Evolutionary conservation across 2,797 vertebrate genomes (phyloP).

Genomic region (Anguilla obscura): DNA sequence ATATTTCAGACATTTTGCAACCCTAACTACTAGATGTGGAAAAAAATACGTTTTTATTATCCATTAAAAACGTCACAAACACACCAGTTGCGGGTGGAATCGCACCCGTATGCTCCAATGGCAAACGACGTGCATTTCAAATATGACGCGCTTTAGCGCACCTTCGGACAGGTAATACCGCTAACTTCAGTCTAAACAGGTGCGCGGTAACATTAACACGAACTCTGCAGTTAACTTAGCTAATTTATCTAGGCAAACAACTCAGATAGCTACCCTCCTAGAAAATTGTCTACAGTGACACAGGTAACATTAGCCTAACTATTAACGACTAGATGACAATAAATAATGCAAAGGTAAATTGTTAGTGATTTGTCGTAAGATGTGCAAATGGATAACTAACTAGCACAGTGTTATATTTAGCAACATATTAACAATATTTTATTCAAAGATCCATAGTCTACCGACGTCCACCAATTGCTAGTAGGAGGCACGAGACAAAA

Average conservation of each 20-base stretch:
- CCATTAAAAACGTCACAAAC: not conserved
- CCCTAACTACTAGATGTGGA: not conserved
- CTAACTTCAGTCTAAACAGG: not conserved
- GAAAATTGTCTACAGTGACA: not conserved
- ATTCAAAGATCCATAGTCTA: not conserved
- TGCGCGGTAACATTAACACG: not conserved
- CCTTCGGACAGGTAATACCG: constrained; percentile 26
- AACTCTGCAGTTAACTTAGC: not conserved
- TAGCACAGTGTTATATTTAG: not conserved
- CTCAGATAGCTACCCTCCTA: not conserved
- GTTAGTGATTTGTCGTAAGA: not conserved
- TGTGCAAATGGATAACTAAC: not conserved
- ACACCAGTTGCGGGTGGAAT: constrained; percentile 50
- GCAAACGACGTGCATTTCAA: not conserved
- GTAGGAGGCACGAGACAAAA: constrained; percentile 7
- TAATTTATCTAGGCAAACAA: not conserved
- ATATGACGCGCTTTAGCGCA: not conserved
- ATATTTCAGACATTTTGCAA: too few relatives aligned
- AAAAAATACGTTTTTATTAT: not conserved
- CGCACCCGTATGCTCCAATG: constrained; percentile 41
- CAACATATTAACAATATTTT: not conserved
- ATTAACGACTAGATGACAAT: not conserved
- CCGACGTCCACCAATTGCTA: not conserved
- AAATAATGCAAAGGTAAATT: not conserved
- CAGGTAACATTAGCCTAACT: not conserved